These are phyloP conservation scores for Lordiphosa clarofinis DNA, from an alignment of 1,140 invertebrate genomes.

Conservation along the genomic window DNA sequence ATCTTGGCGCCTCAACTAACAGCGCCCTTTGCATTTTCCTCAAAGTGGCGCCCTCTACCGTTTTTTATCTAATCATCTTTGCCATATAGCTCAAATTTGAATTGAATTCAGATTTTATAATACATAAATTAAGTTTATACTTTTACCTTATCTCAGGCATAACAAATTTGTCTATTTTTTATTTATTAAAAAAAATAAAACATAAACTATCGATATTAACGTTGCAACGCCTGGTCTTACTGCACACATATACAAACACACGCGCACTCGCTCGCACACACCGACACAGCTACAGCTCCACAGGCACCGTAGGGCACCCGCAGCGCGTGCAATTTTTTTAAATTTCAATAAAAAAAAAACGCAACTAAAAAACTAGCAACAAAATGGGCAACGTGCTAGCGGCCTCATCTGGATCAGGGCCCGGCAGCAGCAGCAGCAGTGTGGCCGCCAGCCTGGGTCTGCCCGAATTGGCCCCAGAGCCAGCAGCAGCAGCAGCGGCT, in stretches of 20 bases:
- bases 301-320: constrained; percentile 29
- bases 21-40: too few relatives aligned
- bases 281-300: constrained; percentile 6
- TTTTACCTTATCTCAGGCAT: too few relatives aligned
- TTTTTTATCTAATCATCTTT: too few relatives aligned
- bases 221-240: constrained; percentile 8
- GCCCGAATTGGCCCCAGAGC: constrained; percentile 67
- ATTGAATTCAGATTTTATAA: too few relatives aligned
- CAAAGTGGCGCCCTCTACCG: too few relatives aligned
- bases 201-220: constrained; percentile 1
- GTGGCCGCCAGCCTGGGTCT: constrained; percentile 71
- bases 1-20: too few relatives aligned
- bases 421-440: constrained; percentile 44
- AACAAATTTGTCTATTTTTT: too few relatives aligned
- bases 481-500: constrained; percentile 25
- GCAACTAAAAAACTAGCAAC: constrained; percentile 1
- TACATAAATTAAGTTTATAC: too few relatives aligned
- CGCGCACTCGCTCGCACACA: not conserved
- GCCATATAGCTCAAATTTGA: too few relatives aligned
- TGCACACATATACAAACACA: constrained; percentile 4
- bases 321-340: constrained; percentile 40
- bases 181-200: too few relatives aligned
- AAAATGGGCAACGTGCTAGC: constrained; percentile 85
- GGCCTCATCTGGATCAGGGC: constrained; percentile 78
- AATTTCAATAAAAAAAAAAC: constrained; percentile 9